A percentile compares a stretch with the other conserved stretches of the same genome.
phyloP scores from a whole-genome alignment of 2,113 vertebrate species.

The Oreotrochilus melanogaster region DNA sequence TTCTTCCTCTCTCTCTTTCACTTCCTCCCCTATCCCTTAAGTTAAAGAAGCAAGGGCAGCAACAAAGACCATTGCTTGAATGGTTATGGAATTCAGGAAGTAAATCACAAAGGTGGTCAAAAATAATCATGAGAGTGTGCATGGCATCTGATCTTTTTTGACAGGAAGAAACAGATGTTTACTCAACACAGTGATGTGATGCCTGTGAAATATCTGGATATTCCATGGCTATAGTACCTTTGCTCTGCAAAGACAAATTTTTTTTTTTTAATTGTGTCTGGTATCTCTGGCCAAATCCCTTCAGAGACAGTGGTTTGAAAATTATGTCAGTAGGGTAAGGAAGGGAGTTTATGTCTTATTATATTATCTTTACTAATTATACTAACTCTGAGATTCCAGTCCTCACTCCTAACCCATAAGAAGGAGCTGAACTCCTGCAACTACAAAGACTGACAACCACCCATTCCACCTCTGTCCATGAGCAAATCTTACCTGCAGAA shows the following conservation, averaged over 20 bases:
- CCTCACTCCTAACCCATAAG: background rate
- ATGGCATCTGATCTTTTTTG: background rate
- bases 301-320: background rate
- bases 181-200: fast-evolving
- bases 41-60: background rate
- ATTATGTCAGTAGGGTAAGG: background rate
- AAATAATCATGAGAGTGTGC: background rate
- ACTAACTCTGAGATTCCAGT: background rate
- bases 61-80: background rate
- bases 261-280: background rate
- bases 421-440: background rate
- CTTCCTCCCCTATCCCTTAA: background rate
- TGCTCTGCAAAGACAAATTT: background rate
- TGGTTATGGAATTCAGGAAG: background rate
- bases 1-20: background rate
- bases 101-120: background rate
- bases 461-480: background rate
- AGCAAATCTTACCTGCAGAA: constrained; percentile 81
- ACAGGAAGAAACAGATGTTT: background rate
- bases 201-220: background rate
- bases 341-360: background rate
- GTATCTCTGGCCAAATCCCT: background rate
- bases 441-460: background rate
- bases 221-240: background rate
- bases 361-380: background rate